Evolutionary conservation across 37 sponge, comb jelly and placozoan genomes (phyloP), one percentile per base, ranked within the genome.

Genomic region (Petrosia ficiformis): DNA sequence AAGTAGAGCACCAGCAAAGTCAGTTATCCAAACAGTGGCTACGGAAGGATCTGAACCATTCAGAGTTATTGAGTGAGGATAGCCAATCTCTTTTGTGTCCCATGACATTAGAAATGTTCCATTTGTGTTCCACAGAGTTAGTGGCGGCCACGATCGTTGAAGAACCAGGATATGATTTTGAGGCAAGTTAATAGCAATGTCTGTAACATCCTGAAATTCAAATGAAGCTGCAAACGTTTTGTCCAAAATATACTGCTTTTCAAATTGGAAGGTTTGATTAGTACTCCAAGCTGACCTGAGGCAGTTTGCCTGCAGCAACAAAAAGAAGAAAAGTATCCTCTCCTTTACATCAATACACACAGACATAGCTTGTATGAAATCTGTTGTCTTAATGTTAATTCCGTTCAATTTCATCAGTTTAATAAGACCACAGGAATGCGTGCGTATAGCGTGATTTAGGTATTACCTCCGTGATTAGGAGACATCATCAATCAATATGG

Each of bases 21-120:
- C 81, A 3, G 81, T 80, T 30, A 80, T 59, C 81, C 81, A 80
- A 11, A 80, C 81, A 26, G 73, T 80, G 1, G 70, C 31, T n/a
- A n/a, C n/a, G n/a, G n/a, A n/a, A n/a, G n/a, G n/a, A 35, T 52
- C 42, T 16, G 64, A 26, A 24, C 65, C 65, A 26, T 60, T 72
- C 52, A 80, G 48, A 0, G n/a, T 39, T 22, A 80, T 72, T 34
- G 81, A 80, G 61, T 80, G 81, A 1, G 81, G 81, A 39, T 40
- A 80, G 0, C 81, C 73, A 8, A 80, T 37, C 5, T 59, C 66
- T 0, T 39, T 16, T 40, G 81, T 80, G 1, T 58, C 30, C 81
- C 81, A 80, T 1, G 81, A 6, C 36, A 72, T 70, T 32, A 72
- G 64, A 59, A 72, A 37, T 40, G 19, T 61, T 16, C 73, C 81